phyloP scores from a whole-genome alignment of 2,888 invertebrate species.

The Subacronicta megacephala region DNA sequence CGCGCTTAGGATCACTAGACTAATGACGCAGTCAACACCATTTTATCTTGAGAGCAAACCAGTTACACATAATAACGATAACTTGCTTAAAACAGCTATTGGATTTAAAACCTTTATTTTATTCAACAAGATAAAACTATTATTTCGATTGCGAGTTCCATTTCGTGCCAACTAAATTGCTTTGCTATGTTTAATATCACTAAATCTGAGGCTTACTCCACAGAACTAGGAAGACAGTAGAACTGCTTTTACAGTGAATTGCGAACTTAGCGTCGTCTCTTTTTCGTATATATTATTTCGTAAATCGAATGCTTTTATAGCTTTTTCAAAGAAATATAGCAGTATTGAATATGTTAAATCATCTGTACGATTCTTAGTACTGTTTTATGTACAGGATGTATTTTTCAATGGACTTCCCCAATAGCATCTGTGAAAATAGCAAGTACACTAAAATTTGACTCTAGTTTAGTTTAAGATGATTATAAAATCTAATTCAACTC shows the following conservation, averaged over 20 bases:
- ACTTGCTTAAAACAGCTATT: not conserved
- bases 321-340: conserved; percentile 2
- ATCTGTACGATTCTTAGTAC: not conserved
- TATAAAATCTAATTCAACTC: too few species aligned
- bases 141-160: conserved; percentile 11
- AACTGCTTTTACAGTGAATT: conserved; percentile 46
- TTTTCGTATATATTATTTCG: conserved; percentile 8
- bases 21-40: too few species aligned
- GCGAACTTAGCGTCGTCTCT: conserved; percentile 11
- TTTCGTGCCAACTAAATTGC: conserved; percentile 31
- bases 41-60: too few species aligned
- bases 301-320: conserved; percentile 16
- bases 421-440: too few species aligned
- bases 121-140: conserved; percentile 23
- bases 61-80: not conserved
- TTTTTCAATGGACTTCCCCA: too few species aligned
- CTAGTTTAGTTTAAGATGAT: too few species aligned
- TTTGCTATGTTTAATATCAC: conserved; percentile 57
- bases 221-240: conserved; percentile 29
- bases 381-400: conserved; percentile 7
- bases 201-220: conserved; percentile 62
- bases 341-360: not conserved
- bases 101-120: conserved; percentile 8
- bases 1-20: too few species aligned
- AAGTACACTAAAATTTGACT: too few species aligned